These are phyloP conservation scores for Geodia barretti DNA, from an alignment of 37 sponge, comb jelly and placozoan species.

Conservation along the genomic window DNA sequence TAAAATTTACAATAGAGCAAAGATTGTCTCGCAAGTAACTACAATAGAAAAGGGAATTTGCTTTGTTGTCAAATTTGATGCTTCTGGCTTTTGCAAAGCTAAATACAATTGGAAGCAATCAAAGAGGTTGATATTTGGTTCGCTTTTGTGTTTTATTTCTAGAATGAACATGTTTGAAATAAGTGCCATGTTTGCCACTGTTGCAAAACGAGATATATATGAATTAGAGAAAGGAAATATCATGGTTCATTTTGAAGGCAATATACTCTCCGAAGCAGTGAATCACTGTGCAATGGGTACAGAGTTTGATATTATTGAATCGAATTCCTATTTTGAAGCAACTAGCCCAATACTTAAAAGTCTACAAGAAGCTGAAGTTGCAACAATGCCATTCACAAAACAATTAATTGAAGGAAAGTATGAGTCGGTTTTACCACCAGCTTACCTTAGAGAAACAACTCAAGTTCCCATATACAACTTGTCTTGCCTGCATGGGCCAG, in stretches of 20 bases:
- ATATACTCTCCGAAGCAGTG: no score
- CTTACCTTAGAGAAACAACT: constrained; percentile 12
- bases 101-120: constrained; percentile 84
- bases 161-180: constrained; percentile 53
- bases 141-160: constrained; percentile 84
- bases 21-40: constrained; percentile 42
- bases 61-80: constrained; percentile 64
- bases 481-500: not conserved
- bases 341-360: constrained; percentile 72
- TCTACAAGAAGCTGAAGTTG: constrained; percentile 42
- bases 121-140: constrained; percentile 79
- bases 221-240: constrained; percentile 55
- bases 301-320: constrained; percentile 65
- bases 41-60: constrained; percentile 50
- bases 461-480: no score
- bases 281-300: constrained; percentile 33
- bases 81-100: not conserved
- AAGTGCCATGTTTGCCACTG: constrained; percentile 59
- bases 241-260: constrained; percentile 69
- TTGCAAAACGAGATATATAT: constrained; percentile 55
- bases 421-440: constrained; percentile 17
- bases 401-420: constrained; percentile 58
- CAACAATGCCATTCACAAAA: constrained; percentile 56
- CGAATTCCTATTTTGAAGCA: constrained; percentile 89
- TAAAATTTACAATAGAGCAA: constrained; percentile 58